Conservation (phyloP, 2,113 vertebrate genomes). For the Alexandromys fortis region DNA sequence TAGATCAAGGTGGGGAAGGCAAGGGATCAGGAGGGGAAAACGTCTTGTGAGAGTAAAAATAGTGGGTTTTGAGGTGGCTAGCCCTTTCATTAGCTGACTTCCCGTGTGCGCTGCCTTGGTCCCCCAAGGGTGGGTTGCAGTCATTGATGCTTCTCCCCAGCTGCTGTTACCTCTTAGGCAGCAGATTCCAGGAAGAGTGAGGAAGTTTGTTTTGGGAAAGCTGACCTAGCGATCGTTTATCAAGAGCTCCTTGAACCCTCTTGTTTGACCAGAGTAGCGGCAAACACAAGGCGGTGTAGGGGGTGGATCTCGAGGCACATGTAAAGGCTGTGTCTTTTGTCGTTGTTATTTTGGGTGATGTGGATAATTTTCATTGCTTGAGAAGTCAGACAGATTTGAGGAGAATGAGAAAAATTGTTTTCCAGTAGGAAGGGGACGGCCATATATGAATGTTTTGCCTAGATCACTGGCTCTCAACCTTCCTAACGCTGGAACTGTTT, state of each 20-base stretch:
- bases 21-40: slow-evolving; percentile 61
- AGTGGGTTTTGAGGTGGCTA: slow-evolving; percentile 41
- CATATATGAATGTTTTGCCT: background rate
- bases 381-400: background rate
- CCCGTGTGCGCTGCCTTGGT: background rate
- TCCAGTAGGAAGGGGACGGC: background rate
- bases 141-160: background rate
- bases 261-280: background rate
- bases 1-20: background rate
- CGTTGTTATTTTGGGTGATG: background rate
- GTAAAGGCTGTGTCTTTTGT: too few relatives aligned
- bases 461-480: background rate
- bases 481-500: background rate
- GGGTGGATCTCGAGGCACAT: background rate
- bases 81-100: slow-evolving; percentile 51
- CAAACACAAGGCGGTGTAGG: background rate
- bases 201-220: background rate
- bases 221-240: background rate
- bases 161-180: background rate
- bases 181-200: background rate
- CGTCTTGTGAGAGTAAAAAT: slow-evolving; percentile 65
- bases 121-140: background rate
- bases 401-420: background rate
- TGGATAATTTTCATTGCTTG: background rate
- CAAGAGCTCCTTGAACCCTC: background rate